Evolutionary conservation across 2,797 vertebrate species (phyloP).

Genomic region (Anas flavirostris): DNA sequence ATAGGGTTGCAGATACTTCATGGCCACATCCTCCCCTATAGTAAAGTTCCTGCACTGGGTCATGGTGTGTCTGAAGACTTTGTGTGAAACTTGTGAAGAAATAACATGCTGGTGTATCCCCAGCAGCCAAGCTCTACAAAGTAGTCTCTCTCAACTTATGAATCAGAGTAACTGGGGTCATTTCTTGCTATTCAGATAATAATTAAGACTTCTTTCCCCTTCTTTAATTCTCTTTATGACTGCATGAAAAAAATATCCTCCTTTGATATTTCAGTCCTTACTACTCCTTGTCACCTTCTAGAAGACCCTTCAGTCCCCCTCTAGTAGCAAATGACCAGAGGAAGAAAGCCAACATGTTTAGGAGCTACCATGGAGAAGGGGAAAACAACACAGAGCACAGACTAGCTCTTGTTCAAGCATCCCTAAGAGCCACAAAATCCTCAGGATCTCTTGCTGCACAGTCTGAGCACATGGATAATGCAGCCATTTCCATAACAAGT

Average conservation of each 20-base stretch:
- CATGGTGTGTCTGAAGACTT: accelerated
- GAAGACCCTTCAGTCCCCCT: neutral
- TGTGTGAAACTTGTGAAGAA: neutral
- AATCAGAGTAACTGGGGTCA: accelerated
- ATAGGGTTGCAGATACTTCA: neutral
- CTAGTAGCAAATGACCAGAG: neutral
- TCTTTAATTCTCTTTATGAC: neutral
- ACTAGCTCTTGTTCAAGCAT: neutral
- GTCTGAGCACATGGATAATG: neutral
- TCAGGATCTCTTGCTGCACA: neutral
- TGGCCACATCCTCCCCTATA: neutral
- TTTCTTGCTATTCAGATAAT: neutral
- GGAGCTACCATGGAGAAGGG: neutral
- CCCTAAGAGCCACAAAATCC: neutral
- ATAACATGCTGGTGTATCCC: accelerated
- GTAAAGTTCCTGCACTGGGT: neutral
- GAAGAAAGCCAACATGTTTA: neutral
- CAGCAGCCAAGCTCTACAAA: neutral
- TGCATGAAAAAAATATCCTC: neutral
- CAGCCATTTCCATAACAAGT: neutral
- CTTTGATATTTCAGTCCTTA: neutral
- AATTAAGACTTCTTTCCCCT: neutral
- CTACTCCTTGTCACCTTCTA: neutral
- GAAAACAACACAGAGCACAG: neutral
- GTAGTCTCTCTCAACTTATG: neutral